phyloP scores from a whole-genome alignment of 2,113 vertebrate species.

The Mellivora capensis region DNA sequence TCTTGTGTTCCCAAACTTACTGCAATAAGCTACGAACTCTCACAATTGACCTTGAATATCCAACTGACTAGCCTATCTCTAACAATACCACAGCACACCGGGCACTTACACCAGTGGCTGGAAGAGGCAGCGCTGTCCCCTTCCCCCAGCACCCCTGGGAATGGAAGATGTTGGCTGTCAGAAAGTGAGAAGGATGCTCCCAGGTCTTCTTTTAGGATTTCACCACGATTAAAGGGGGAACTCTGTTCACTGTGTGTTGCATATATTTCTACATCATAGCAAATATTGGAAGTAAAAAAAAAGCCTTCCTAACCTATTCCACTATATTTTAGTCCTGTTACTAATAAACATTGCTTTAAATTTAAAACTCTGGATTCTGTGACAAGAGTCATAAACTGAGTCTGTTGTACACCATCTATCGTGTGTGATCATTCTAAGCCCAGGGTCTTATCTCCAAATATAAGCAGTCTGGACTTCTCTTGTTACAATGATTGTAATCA shows the following conservation, averaged over 20 bases:
- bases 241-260: not conserved
- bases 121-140: fast-evolving
- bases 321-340: not conserved
- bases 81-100: not conserved
- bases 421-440: not conserved
- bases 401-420: not conserved
- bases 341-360: not conserved
- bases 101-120: fast-evolving
- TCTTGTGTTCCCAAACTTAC: not conserved
- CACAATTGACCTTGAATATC: no score
- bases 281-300: not conserved
- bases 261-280: not conserved
- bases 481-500: not conserved
- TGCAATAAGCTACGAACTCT: not conserved
- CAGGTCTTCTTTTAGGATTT: not conserved
- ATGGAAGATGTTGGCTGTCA: not conserved
- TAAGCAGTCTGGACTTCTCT: not conserved
- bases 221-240: not conserved
- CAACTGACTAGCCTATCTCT: not conserved
- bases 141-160: fast-evolving
- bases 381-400: not conserved
- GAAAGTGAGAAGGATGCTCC: no score
- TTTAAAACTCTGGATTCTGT: not conserved
- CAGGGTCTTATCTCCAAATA: not conserved
- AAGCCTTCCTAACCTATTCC: not conserved